These are phyloP conservation scores for Dynastes hyllus DNA, from an alignment of 2,888 invertebrate genomes.

Conservation along the genomic window DNA sequence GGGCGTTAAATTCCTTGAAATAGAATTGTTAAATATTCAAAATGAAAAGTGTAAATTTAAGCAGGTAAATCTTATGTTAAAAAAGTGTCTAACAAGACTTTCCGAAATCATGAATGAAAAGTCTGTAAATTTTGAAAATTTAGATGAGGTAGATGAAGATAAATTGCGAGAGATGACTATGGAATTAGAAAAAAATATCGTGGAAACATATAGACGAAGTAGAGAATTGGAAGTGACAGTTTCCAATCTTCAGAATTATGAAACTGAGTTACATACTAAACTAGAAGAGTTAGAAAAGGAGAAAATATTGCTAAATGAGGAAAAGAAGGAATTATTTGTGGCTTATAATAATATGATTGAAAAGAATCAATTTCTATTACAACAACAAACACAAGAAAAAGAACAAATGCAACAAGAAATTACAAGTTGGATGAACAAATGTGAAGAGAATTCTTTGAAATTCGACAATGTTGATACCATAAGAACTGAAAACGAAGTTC, in stretches of 20 bases:
- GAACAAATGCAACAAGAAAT: conserved; percentile 54
- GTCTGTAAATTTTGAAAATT: conserved; percentile 6
- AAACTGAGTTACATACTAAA: conserved; percentile 58
- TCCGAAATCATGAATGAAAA: conserved; percentile 43
- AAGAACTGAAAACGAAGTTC: conserved; percentile 53
- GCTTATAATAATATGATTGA: conserved; percentile 64
- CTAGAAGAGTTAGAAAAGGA: conserved; percentile 61
- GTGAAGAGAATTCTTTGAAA: conserved; percentile 32
- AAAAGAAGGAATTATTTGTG: conserved; percentile 56
- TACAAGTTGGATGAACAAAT: conserved; percentile 43
- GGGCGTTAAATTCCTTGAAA: conserved; percentile 55
- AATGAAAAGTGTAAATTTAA: conserved; percentile 54
- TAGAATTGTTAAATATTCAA: conserved; percentile 50
- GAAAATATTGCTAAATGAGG: conserved; percentile 55
- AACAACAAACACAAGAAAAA: conserved; percentile 62
- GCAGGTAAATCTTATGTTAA: conserved; percentile 40
- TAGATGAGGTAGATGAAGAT: conserved; percentile 42
- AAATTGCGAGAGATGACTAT: conserved; percentile 50
- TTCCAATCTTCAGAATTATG: conserved; percentile 58
- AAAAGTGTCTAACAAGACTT: conserved; percentile 36
- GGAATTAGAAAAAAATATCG: conserved; percentile 56
- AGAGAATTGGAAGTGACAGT: conserved; percentile 50
- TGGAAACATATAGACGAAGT: conserved; percentile 51
- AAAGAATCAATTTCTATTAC: conserved; percentile 63
- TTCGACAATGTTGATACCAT: conserved; percentile 50